These are phyloP conservation scores for Bursaphelenchus mucronatus DNA, from an alignment of 1,140 invertebrate genomes.

Conservation along the genomic window DNA sequence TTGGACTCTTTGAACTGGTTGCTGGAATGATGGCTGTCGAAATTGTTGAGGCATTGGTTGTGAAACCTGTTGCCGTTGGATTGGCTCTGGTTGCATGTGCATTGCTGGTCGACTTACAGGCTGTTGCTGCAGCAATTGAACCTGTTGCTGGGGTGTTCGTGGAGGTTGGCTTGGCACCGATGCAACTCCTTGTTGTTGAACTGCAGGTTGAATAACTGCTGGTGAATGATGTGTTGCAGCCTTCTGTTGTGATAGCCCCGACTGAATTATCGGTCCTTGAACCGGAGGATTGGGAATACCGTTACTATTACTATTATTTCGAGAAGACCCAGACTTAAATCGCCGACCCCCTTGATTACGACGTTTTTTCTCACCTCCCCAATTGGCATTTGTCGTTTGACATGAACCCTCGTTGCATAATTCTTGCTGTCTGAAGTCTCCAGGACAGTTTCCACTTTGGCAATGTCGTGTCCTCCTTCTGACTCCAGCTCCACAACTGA, in stretches of 20 bases:
- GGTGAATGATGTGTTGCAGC: background rate
- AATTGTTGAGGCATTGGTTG: background rate
- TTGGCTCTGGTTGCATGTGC: too few relatives aligned
- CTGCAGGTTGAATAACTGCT: too few relatives aligned
- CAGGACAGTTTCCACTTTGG: constrained; percentile 53
- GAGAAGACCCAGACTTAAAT: constrained; percentile 1
- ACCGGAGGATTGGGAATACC: constrained; percentile 5
- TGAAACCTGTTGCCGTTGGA: background rate
- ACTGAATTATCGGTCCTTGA: constrained; percentile 13
- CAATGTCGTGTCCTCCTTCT: constrained; percentile 55
- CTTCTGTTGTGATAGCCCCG: background rate
- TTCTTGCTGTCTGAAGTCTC: constrained; percentile 50
- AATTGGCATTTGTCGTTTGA: constrained; percentile 45
- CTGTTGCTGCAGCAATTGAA: too few relatives aligned
- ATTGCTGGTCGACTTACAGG: too few relatives aligned
- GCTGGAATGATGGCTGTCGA: background rate
- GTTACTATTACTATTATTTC: background rate
- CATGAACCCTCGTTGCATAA: constrained; percentile 55
- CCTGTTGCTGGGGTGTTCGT: too few relatives aligned
- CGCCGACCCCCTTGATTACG: too few relatives aligned
- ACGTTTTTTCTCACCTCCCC: constrained; percentile 52
- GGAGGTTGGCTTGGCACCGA: too few relatives aligned
- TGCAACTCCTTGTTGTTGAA: too few relatives aligned
- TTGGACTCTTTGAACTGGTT: background rate
- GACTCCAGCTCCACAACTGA: constrained; percentile 45